Evolutionary conservation across 2,113 vertebrate species (phyloP).

Genomic region (Rynchops niger): DNA sequence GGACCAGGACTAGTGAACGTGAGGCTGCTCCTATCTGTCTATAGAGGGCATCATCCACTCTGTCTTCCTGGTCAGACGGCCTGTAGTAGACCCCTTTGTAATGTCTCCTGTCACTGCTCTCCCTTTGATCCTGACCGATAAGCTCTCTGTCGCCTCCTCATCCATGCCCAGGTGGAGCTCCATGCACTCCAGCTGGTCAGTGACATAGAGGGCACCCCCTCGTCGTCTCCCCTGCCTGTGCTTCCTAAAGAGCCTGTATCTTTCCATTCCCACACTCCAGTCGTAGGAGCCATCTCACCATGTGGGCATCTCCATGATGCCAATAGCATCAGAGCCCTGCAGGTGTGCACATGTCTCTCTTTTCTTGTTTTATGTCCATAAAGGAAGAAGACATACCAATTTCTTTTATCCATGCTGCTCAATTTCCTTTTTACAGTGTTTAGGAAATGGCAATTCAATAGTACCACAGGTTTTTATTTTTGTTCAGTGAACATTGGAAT

Average conservation of each 20-base stretch:
- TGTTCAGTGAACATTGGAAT: not conserved
- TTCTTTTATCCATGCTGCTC: conserved; percentile 17
- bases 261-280: not conserved
- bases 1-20: not conserved
- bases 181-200: not conserved
- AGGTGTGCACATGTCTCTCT: not conserved
- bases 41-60: not conserved
- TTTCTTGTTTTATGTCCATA: not conserved
- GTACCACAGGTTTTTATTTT: not conserved
- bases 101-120: not conserved
- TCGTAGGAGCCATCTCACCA: not conserved
- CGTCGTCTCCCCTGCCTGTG: not conserved
- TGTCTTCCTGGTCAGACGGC: not conserved
- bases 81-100: not conserved
- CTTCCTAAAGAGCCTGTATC: not conserved
- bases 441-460: conserved; percentile 38
- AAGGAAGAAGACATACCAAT: not conserved
- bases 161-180: not conserved
- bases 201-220: not conserved
- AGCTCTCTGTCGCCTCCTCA: not conserved
- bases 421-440: conserved; percentile 41
- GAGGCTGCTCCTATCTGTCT: not conserved
- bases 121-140: not conserved
- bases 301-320: not conserved
- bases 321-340: not conserved